Base-by-base conservation (phyloP, 2,113 vertebrate genomes). In the Eurystomus gularis region DNA sequence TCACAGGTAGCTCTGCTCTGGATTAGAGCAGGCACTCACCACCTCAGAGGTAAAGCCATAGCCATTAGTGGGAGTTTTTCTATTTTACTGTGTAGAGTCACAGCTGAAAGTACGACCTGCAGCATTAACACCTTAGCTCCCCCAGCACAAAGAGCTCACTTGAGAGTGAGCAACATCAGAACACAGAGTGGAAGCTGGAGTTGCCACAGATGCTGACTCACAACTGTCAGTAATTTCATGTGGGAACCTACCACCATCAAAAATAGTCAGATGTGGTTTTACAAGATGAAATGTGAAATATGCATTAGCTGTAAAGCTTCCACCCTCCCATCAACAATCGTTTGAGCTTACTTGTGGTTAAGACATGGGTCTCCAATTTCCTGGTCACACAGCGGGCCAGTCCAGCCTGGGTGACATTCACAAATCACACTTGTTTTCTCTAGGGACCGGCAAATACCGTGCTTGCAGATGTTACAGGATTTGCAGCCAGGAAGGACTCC, bases 401-500 rank as follows among this genome's bases (percentile, higher is more conserved):
- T 98, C 96, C 98, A 99, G 85, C 99, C 98, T 1, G 98, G 97
- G 76, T 99, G 99, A 97, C 99, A 99, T 44, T 99, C 99, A 37
- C 99, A 99, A 13, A 98, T 98, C 52, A 99, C 98, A 6, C 99
- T 99, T 10, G 97, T 98, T 91, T 99, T 99, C 73, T 99, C 99
- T 52, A 98, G 97, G 25, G 99, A 98, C 33, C 98, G 98, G 94
- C 99, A 99, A 16, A 99, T 97, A 16, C 99, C 99, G 0, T 99
- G 99, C 37, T 98, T 98, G 84, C 99, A 99, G 93, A 99, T 99
- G 24, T 98, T 98, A 94, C 99, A 99, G 75, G 98, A 98, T 84
- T 99, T 99, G 97, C 99, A 99, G 68, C 99, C 99, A 0, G 99
- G 98, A 14, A 99, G 98, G 77, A 99, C 98, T 19, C 98, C 98